A percentile compares a stretch with the other conserved stretches of the same genome.
These are phyloP conservation scores for Paracentrotus lividus DNA, from an alignment of 53 echinoderm and acorn worm species.

Conservation along the genomic window DNA sequence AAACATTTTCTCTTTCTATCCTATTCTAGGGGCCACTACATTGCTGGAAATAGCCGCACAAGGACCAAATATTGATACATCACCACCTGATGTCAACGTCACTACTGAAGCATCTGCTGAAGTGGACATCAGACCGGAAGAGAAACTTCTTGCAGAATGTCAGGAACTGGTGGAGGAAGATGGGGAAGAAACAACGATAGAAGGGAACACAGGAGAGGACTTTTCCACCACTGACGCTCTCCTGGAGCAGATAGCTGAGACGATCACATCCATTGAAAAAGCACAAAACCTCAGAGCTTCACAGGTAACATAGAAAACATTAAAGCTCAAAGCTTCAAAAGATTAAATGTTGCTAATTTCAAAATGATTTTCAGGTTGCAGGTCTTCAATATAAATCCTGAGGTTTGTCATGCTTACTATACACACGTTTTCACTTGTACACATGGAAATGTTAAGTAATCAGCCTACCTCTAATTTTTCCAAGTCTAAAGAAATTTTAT, in stretches of 20 bases:
- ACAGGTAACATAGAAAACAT: slow-evolving; percentile 37
- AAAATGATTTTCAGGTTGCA: no score
- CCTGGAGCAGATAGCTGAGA: slow-evolving; percentile 71
- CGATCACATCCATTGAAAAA: slow-evolving; percentile 66
- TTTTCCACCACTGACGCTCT: slow-evolving; percentile 62
- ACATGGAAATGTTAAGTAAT: no score
- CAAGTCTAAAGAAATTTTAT: no score
- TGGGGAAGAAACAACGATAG: neutral
- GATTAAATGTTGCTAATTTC: no score
- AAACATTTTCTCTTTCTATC: no score
- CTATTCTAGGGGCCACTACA: no score
- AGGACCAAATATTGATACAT: neutral
- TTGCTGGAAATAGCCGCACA: neutral
- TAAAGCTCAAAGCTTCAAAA: no score
- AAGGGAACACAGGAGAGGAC: neutral
- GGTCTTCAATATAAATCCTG: no score
- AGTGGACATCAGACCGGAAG: slow-evolving; percentile 50
- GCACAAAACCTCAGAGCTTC: slow-evolving; percentile 69
- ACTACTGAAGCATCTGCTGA: neutral
- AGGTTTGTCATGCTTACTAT: no score
- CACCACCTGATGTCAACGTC: neutral
- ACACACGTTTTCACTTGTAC: no score
- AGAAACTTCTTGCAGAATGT: slow-evolving; percentile 61
- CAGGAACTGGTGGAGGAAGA: slow-evolving; percentile 36
- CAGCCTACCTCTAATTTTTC: no score